Percentiles rank a stretch among this genome's conserved stretches.
phyloP scores from a whole-genome alignment of 1,140 invertebrate species.

The Eubasilissa regina region DNA sequence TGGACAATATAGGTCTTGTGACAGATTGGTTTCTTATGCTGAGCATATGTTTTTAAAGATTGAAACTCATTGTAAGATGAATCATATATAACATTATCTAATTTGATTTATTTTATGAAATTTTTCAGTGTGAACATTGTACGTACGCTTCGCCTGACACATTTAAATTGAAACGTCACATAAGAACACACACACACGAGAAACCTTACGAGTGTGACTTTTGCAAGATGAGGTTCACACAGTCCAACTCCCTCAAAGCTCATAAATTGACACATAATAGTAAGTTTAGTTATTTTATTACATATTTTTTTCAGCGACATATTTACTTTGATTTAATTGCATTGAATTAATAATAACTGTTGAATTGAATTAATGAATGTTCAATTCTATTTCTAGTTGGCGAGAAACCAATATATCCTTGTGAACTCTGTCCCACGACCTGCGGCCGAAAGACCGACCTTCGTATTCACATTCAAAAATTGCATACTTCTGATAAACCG shows the following conservation, averaged over 20 bases:
- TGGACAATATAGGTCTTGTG: no score
- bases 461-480: slow-evolving; percentile 95
- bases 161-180: slow-evolving; percentile 96
- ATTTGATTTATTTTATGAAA: not conserved
- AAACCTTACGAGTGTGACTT: slow-evolving; percentile 94
- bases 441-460: slow-evolving; percentile 98
- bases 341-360: not conserved
- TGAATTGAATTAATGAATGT: not conserved
- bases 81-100: not conserved
- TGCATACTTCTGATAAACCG: slow-evolving; percentile 95
- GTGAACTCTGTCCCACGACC: slow-evolving; percentile 95
- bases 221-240: slow-evolving; percentile 94
- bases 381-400: slow-evolving; percentile 74
- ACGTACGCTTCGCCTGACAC: slow-evolving; percentile 98
- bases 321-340: not conserved
- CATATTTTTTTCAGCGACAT: not conserved
- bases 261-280: slow-evolving; percentile 96
- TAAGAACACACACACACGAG: slow-evolving; percentile 96
- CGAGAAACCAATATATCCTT: slow-evolving; percentile 96
- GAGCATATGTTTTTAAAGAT: no score
- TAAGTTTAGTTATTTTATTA: slow-evolving; percentile 67
- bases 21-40: no score
- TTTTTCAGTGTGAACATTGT: slow-evolving; percentile 91
- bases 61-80: no score
- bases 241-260: slow-evolving; percentile 95